Conservation (phyloP, 2,113 vertebrate species). For the Ptyas mucosa region DNA sequence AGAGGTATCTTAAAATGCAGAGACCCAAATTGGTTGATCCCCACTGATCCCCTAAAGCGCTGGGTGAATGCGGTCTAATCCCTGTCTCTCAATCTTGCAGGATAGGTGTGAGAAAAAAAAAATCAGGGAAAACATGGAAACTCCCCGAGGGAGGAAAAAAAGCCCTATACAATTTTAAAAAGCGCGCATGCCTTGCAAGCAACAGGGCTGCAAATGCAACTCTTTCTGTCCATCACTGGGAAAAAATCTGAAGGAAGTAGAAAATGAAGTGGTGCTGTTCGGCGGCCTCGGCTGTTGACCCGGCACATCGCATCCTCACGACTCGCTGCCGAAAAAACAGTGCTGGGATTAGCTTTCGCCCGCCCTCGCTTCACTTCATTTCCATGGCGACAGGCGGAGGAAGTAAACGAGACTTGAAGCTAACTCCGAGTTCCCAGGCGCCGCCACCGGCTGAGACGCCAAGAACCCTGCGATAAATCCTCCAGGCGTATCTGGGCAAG, state of each 20-base stretch:
- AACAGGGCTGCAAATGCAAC: not conserved
- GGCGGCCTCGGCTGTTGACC: too few relatives aligned
- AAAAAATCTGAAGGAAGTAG: not conserved
- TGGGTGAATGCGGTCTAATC: not conserved
- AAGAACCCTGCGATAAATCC: not conserved
- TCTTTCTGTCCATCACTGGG: not conserved
- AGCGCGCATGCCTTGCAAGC: not conserved
- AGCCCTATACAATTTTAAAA: not conserved
- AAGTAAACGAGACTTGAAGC: conserved; percentile 27
- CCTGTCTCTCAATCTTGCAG: not conserved
- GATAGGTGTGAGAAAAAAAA: not conserved
- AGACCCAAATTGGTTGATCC: not conserved
- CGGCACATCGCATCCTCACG: not conserved
- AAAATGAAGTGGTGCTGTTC: not conserved
- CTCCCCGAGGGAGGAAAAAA: rapidly evolving
- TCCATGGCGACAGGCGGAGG: conserved; percentile 35
- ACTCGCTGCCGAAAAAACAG: not conserved
- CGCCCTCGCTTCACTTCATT: not conserved
- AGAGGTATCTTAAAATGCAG: not conserved
- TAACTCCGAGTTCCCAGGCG: not conserved
- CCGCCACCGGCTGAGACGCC: not conserved
- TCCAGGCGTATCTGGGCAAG: not conserved
- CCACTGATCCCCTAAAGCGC: not conserved
- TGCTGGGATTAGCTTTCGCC: not conserved
- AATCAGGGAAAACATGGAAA: not conserved